These are phyloP conservation scores for Galendromus occidentalis DNA, from an alignment of 1,140 invertebrate genomes.

Conservation along the genomic window DNA sequence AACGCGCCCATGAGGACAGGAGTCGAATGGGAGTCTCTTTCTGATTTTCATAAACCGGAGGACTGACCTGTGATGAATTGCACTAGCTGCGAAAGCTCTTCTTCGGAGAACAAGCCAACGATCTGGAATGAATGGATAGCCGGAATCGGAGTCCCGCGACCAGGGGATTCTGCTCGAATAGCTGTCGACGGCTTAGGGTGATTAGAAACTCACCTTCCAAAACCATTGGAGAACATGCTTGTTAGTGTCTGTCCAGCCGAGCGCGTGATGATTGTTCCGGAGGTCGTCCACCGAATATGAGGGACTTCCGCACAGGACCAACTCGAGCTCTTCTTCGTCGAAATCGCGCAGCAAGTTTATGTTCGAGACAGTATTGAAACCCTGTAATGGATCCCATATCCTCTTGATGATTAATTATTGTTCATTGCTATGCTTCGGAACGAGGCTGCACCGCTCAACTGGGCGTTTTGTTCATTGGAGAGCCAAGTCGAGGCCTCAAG, in stretches of 20 bases:
- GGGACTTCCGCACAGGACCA: constrained; percentile 24
- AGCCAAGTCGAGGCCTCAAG: no score
- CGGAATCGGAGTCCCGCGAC: no score
- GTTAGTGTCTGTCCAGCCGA: constrained; percentile 31
- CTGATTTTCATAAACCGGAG: no score
- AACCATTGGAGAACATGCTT: constrained; percentile 30
- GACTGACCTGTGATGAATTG: constrained; percentile 62
- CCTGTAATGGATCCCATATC: constrained; percentile 57
- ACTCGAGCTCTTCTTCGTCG: constrained; percentile 88
- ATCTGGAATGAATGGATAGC: constrained; percentile 35
- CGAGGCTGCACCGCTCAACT: no score
- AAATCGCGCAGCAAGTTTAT: constrained; percentile 81
- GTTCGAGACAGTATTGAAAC: constrained; percentile 70
- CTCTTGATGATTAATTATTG: no score
- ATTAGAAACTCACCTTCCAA: constrained; percentile 32
- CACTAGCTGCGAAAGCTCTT: constrained; percentile 74
- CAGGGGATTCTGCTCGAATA: no score
- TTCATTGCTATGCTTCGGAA: no score
- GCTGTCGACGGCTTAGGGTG: no score
- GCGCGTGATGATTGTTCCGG: constrained; percentile 52
- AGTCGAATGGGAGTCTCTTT: no score
- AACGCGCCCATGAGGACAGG: no score
- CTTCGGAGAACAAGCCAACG: constrained; percentile 73
- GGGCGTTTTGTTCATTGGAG: no score
- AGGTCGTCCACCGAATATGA: neutral